Base-by-base conservation (phyloP, 2,113 vertebrate genomes). In the Nothocercus julius region DNA sequence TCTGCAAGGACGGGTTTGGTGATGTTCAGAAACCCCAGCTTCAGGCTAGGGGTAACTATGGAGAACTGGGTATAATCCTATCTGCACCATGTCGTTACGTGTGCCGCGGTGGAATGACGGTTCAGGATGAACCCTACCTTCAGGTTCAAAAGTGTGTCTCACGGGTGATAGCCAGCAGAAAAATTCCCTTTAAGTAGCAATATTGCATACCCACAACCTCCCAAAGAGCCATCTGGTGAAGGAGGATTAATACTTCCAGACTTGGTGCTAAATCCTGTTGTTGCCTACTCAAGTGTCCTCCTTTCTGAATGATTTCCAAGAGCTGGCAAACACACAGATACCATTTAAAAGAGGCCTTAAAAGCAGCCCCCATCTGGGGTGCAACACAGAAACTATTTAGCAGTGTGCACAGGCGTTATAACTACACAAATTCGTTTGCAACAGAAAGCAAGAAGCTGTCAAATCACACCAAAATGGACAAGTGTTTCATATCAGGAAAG, bases 1-100 rank as follows among this genome's bases (percentile, higher is more conserved):
- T 54, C 44, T 73, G 24, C 15, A 45, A 0, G 1, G 42, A 11
- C 25, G 68, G 7, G 6, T 70, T 47, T 67, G 61, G 9, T 27
- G 28, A 6, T 56, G 22, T 19, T 59, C 62, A 85, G 62, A 91
- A 82, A 54, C 40, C 4, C 4, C 36, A 85, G 24, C 38, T 82
- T 45, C 62, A 75, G 16, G 62, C 75, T n/a, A 47, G 11, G 20
- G 19, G 45, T 79, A 56, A n/a, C 45, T 38, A 8, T 22, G 49
- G 49, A 38, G 4, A 67, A 47, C 28, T 32, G n/a, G 40, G 19
- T 19, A 13, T 4, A 53, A 54, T 8, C 0, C 0, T 10, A 22
- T 58, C 28, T 67, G 45, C 7, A 8, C 42, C 58, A 16, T 7
- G 42, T 34, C 69, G 53, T 53, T 51, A 51, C 45, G 79, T 67